Evolutionary conservation across 2,888 invertebrate species (phyloP).

Genomic region (Spisula subtruncata): DNA sequence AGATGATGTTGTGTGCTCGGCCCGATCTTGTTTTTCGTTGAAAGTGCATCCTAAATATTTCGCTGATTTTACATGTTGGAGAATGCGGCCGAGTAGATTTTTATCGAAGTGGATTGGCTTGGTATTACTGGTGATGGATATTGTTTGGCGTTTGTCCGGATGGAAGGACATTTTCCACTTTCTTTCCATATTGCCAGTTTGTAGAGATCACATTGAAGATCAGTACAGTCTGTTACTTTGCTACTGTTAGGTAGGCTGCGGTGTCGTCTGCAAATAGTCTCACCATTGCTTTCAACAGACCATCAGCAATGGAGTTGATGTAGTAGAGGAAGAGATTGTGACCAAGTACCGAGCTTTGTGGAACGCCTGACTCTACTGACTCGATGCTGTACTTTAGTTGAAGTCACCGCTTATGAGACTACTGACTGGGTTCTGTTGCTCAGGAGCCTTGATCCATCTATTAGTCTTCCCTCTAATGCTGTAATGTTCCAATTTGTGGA

Average conservation of each 20-base stretch:
- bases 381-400: conserved; percentile 25
- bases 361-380: conserved; percentile 51
- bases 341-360: conserved; percentile 49
- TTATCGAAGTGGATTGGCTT: too few relatives aligned
- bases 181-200: too few relatives aligned
- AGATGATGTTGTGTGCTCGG: too few relatives aligned
- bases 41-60: too few relatives aligned
- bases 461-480: conserved; percentile 19
- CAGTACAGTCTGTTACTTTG: too few relatives aligned
- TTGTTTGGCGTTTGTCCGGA: too few relatives aligned
- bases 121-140: too few relatives aligned
- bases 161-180: too few relatives aligned
- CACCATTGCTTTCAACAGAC: conserved; percentile 46
- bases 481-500: conserved; percentile 48
- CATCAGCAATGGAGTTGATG: neutral
- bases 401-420: neutral
- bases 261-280: conserved; percentile 38
- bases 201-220: too few relatives aligned
- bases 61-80: too few relatives aligned
- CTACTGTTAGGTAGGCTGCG: neutral
- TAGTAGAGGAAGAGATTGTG: conserved; percentile 38
- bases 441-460: conserved; percentile 33
- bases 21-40: too few relatives aligned
- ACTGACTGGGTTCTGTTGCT: conserved; percentile 24
- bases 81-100: too few relatives aligned